Percentiles rank a stretch among this genome's conserved stretches.
These are phyloP conservation scores for Heterocephalus glaber DNA, from an alignment of 2,113 vertebrate species.

Conservation along the genomic window DNA sequence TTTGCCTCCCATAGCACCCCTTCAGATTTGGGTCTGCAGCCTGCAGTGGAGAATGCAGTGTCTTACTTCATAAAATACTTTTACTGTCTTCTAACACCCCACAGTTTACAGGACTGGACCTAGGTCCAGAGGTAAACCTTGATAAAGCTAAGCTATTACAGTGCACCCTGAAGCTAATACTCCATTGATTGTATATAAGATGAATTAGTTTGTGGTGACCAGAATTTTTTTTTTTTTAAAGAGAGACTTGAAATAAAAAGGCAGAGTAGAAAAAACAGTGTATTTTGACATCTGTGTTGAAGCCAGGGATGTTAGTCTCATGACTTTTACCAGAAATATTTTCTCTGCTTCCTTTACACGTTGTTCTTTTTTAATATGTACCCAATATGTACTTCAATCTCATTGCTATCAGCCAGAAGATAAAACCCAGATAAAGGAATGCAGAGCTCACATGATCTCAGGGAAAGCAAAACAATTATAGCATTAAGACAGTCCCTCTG, in stretches of 20 bases:
- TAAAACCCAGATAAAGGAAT: not conserved
- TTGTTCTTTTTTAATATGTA: not conserved
- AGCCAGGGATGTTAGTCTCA: not conserved
- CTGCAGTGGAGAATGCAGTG: not conserved
- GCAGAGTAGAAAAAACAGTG: not conserved
- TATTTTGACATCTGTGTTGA: not conserved
- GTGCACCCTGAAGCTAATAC: not conserved
- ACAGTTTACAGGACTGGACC: not conserved
- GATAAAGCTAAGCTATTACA: not conserved
- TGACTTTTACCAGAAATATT: not conserved
- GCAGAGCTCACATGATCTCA: not conserved
- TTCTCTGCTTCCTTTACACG: not conserved
- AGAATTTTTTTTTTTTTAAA: not conserved
- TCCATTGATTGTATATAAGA: not conserved
- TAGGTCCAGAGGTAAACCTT: not conserved
- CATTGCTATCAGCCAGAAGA: not conserved
- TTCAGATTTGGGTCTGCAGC: not conserved
- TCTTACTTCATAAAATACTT: not conserved
- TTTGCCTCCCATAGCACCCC: not conserved
- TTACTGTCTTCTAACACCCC: not conserved
- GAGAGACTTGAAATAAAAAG: not conserved
- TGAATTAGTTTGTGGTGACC: not conserved
- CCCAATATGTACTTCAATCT: no score
- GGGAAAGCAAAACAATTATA: not conserved
- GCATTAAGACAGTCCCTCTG: not conserved